These are phyloP conservation scores for Eulemur coronatus DNA, from an alignment of 2,797 vertebrate genomes.

Conservation along the genomic window DNA sequence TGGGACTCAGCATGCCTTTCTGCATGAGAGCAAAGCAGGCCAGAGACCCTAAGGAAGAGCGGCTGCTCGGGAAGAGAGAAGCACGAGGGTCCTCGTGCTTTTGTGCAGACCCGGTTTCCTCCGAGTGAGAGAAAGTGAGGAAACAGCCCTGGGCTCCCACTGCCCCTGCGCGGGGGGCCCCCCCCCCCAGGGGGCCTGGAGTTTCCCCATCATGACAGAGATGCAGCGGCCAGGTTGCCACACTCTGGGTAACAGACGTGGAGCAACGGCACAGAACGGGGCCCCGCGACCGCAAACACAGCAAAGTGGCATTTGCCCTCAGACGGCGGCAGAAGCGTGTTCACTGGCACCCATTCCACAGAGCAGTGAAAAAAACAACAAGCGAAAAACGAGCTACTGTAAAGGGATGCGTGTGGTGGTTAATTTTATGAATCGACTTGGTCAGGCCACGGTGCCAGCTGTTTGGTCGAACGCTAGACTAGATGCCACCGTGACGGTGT, in stretches of 20 bases:
- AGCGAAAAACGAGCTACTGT: background rate
- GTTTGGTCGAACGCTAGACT: background rate
- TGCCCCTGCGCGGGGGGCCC: background rate
- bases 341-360: background rate
- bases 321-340: background rate
- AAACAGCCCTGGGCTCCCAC: background rate
- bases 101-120: background rate
- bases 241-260: background rate
- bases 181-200: background rate
- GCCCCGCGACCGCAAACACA: too few relatives aligned
- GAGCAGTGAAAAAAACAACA: background rate
- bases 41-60: background rate
- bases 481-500: too few relatives aligned
- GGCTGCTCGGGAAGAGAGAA: background rate
- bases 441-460: background rate
- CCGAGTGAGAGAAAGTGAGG: background rate
- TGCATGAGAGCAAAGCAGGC: background rate
- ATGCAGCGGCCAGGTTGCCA: background rate
- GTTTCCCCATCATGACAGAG: background rate
- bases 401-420: background rate
- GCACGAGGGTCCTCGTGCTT: background rate
- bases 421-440: background rate
- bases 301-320: background rate
- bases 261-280: background rate
- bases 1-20: background rate